Percentiles rank a stretch among this genome's conserved stretches.
phyloP scores from a whole-genome alignment of 2,113 vertebrate species.

The Onychorhynchus coronatus region DNA sequence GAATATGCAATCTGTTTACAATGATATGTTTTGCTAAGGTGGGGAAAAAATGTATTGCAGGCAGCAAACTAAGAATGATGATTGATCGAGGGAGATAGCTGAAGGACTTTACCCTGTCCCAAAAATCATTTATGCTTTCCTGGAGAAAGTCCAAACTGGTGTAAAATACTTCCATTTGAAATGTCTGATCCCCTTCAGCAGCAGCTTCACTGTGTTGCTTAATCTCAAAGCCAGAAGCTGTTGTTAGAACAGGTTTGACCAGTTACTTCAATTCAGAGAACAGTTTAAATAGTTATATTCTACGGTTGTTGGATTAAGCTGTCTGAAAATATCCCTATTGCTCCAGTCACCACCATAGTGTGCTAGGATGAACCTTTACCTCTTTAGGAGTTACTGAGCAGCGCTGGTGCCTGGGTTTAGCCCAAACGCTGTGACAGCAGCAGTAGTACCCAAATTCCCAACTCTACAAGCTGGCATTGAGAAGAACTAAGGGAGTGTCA shows the following conservation, averaged over 20 bases:
- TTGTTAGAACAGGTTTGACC: conserved; percentile 23
- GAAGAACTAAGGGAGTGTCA: not conserved
- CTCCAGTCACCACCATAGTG: not conserved
- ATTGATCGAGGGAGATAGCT: not conserved
- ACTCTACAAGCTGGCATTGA: not conserved
- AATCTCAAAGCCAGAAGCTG: not conserved
- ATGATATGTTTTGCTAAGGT: conserved; percentile 42
- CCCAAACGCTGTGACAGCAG: not conserved
- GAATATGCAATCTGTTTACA: conserved; percentile 50
- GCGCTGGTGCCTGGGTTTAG: not conserved
- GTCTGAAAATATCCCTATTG: not conserved
- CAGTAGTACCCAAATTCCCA: not conserved
- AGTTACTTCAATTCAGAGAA: conserved; percentile 8
- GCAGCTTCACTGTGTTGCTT: not conserved
- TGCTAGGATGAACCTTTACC: not conserved
- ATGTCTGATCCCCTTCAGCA: not conserved
- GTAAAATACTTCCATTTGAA: not conserved
- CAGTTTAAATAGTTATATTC: conserved; percentile 1
- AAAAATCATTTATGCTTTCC: not conserved
- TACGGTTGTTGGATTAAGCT: not conserved
- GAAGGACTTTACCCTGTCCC: not conserved
- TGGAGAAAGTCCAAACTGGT: not conserved
- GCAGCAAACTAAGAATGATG: conserved; percentile 26
- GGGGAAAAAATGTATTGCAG: conserved; percentile 26
- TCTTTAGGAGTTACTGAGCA: not conserved